These are phyloP conservation scores for Chironomus tepperi DNA, from an alignment of 1,140 invertebrate species.

Conservation along the genomic window DNA sequence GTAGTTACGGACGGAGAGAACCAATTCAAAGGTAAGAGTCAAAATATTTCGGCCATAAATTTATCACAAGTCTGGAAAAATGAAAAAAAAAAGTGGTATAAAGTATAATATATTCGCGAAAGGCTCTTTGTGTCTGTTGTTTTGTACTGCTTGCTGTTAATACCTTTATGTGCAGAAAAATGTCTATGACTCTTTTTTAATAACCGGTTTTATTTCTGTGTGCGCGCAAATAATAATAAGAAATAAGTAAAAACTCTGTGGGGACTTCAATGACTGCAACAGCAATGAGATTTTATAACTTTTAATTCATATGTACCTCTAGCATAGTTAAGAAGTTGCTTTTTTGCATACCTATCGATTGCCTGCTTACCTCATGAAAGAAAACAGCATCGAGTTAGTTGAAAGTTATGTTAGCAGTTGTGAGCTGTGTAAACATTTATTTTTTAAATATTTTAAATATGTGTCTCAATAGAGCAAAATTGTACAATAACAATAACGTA, in stretches of 20 bases:
- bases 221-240: background rate
- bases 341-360: background rate
- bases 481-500: constrained; percentile 8
- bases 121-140: no score
- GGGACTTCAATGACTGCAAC: constrained; percentile 11
- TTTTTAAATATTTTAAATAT: background rate
- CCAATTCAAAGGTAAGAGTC: background rate
- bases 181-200: constrained; percentile 3
- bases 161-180: background rate
- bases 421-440: background rate
- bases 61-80: background rate
- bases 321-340: background rate
- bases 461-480: constrained; percentile 12
- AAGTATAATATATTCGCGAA: no score
- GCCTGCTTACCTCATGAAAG: background rate
- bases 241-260: background rate
- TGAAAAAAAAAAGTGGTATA: no score
- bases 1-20: no score
- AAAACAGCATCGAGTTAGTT: background rate
- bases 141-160: background rate
- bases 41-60: background rate
- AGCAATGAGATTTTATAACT: constrained; percentile 1
- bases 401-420: background rate
- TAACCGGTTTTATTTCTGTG: background rate
- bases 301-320: background rate